Percentiles rank a stretch among this genome's conserved stretches.
phyloP scores from a whole-genome alignment of 2,113 vertebrate species.

The Willisornis vidua region DNA sequence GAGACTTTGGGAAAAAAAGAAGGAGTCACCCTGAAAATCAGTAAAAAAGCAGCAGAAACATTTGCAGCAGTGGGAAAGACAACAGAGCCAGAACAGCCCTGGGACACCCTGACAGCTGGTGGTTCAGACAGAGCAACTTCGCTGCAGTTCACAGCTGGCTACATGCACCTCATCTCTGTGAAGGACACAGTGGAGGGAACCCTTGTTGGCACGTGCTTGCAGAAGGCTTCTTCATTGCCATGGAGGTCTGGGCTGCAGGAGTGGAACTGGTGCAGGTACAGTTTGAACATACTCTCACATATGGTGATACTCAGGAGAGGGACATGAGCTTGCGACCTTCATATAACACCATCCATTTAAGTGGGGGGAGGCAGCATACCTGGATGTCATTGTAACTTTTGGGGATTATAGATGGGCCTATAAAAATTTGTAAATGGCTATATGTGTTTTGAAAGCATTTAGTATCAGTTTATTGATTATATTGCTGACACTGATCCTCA shows the following conservation, averaged over 20 bases:
- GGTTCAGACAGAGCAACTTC: not conserved
- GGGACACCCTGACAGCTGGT: not conserved
- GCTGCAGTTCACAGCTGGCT: not conserved
- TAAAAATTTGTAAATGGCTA: not conserved
- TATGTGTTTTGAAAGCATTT: not conserved
- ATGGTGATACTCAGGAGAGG: not conserved
- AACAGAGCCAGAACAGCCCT: not conserved
- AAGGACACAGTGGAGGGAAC: not conserved
- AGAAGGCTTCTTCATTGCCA: not conserved
- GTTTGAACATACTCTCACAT: not conserved
- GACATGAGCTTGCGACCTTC: not conserved
- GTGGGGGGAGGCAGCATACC: not conserved
- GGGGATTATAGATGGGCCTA: fast-evolving
- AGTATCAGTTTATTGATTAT: not conserved
- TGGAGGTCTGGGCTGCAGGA: not conserved
- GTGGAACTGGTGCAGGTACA: not conserved
- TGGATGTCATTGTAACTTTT: not conserved
- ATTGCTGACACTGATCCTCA: not conserved
- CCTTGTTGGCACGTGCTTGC: fast-evolving
- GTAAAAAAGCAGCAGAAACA: not conserved
- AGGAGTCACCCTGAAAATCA: not conserved
- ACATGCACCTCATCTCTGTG: not conserved
- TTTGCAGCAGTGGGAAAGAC: not conserved
- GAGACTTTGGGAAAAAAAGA: not conserved
- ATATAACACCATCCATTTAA: not conserved